Evolutionary conservation across 2,888 invertebrate species (phyloP).

Genomic region (Macrosiphum euphorbiae): DNA sequence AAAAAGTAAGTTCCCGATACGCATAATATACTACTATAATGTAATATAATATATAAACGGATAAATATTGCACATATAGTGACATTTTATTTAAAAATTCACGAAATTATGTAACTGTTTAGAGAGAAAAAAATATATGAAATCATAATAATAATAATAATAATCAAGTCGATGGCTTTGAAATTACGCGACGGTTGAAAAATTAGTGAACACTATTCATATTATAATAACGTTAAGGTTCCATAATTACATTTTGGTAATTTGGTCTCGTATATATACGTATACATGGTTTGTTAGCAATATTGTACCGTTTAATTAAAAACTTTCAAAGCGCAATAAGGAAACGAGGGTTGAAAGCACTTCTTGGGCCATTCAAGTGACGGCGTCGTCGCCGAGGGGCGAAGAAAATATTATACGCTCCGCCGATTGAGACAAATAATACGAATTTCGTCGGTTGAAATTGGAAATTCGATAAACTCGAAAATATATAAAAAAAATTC

Average conservation of each 20-base stretch:
- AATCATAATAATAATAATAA: not conserved
- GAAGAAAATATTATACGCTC: conserved; percentile 45
- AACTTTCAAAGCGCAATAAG: conserved; percentile 48
- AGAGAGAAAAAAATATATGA: not conserved
- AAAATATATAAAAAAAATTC: not conserved
- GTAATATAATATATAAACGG: not conserved
- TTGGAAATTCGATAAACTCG: not conserved
- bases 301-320: conserved; percentile 60
- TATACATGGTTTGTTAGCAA: conserved; percentile 50
- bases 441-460: conserved; percentile 6
- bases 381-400: conserved; percentile 34
- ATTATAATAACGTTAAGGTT: conserved; percentile 50
- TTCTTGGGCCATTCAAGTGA: conserved; percentile 37
- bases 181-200: not conserved
- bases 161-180: conserved; percentile 18
- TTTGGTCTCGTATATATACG: conserved; percentile 20
- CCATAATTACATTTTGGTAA: conserved; percentile 55
- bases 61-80: not conserved
- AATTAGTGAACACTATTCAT: conserved; percentile 20
- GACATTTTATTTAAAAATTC: not conserved
- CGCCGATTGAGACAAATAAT: not conserved
- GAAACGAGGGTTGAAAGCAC: conserved; percentile 38
- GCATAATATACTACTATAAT: not conserved
- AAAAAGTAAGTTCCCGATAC: not conserved
- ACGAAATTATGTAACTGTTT: not conserved